Evolutionary conservation across 2,888 invertebrate genomes (phyloP), one percentile per base, ranked within the genome.

Genomic region (Cecidostiba fungosa): DNA sequence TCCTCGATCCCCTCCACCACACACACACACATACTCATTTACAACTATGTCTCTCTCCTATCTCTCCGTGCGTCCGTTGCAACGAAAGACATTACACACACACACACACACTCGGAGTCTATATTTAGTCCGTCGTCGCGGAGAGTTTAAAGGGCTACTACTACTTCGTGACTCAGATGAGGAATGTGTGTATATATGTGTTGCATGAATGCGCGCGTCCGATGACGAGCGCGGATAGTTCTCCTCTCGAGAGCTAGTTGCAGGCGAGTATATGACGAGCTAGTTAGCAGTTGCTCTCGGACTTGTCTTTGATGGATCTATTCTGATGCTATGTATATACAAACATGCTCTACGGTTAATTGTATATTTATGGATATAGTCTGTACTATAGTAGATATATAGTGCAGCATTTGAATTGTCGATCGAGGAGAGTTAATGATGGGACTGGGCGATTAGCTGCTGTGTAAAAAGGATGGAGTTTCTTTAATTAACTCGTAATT

Each of bases 111-210:
- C 12, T 32, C n/a, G 32, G 54, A 32, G n/a, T 16, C 73, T 76
- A 76, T 76, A 76, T 76, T 76, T 76, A 76, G 54, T 76, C 54
- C 74, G 23, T 10, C 73, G 43, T 12, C 23, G 73, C n/a, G 43
- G 43, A 50, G 50, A 47, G 77, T 36, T 59, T 36, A 77, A 32
- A 77, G 32, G 59, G n/a, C 59, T 54, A 14, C 39, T 77, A 19
- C 59, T 54, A 14, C 39, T 77, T 10, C 54, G n/a, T 23, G 39
- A 66, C 66, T 66, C 19, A 8, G 66, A 36, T 36, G 59, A 77
- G n/a, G 62, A 77, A 77, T 77, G 59, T n/a, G 12, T 14, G 12
- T 39, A 6, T 23, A 6, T 23, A n/a, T 3, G 3, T 59, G n/a
- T 23, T 59, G 54, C 54, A 59, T 59, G 54, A 59, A 59, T 59